Evolutionary conservation across 2,797 vertebrate genomes (phyloP).

Genomic region (Diglossa cyanea): DNA sequence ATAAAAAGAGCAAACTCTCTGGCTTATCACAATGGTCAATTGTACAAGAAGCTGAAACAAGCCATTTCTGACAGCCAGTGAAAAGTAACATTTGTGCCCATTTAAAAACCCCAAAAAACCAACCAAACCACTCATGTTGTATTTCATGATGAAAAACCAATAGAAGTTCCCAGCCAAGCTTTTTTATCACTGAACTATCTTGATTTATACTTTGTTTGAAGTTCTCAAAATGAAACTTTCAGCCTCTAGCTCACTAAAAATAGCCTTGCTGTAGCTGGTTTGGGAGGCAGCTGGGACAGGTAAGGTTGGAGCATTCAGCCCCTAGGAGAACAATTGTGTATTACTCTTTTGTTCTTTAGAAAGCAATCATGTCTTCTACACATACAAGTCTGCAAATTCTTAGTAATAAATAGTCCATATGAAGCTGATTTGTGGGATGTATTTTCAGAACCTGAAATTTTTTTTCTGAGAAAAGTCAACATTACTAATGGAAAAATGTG

Average conservation of each 20-base stretch:
- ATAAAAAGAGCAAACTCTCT: slow-evolving; percentile 35
- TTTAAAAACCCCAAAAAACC: not conserved
- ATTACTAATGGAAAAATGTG: not conserved
- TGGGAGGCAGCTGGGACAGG: not conserved
- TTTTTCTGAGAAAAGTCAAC: not conserved
- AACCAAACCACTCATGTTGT: not conserved
- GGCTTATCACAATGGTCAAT: slow-evolving; percentile 41
- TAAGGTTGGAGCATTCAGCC: not conserved
- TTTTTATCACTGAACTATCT: slow-evolving; percentile 45
- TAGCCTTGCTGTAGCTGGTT: not conserved
- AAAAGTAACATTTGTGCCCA: slow-evolving; percentile 49
- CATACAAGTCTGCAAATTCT: not conserved
- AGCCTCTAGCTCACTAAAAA: not conserved
- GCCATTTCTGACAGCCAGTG: slow-evolving; percentile 31
- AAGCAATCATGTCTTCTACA: not conserved
- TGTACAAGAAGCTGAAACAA: slow-evolving; percentile 29
- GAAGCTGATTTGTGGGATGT: not conserved
- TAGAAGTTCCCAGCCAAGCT: not conserved
- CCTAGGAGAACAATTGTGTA: not conserved
- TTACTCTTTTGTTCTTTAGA: not conserved
- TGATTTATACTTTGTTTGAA: slow-evolving; percentile 60
- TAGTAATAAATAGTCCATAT: not conserved
- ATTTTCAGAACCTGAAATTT: not conserved
- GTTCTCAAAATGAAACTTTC: slow-evolving; percentile 45
- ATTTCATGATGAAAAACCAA: slow-evolving; percentile 39